Percentiles rank a stretch among this genome's conserved stretches.
phyloP scores from a whole-genome alignment of 2,797 vertebrate genomes.

The Mus caroli region DNA sequence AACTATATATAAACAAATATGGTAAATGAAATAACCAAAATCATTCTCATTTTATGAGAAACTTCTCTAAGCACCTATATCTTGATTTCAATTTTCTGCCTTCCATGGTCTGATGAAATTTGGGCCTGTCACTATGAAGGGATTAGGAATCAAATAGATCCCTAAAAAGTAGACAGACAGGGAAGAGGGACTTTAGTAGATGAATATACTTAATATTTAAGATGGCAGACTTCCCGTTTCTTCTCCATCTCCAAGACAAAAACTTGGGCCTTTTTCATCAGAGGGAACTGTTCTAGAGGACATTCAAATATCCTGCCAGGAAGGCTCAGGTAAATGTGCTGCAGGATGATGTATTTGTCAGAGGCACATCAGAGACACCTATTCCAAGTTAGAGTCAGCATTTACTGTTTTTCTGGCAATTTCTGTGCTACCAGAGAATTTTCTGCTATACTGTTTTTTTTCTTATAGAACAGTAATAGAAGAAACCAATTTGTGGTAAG shows the following conservation, averaged over 20 bases:
- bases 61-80: neutral
- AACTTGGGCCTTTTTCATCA: neutral
- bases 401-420: neutral
- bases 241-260: neutral
- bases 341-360: neutral
- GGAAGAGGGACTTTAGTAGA: neutral
- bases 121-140: neutral
- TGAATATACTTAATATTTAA: neutral
- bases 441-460: neutral
- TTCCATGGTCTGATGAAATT: neutral
- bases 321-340: neutral
- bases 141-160: neutral
- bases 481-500: neutral
- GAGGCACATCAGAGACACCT: neutral
- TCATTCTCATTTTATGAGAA: slow-evolving; percentile 18
- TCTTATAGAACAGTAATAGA: slow-evolving; percentile 10
- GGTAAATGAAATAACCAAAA: slow-evolving; percentile 45
- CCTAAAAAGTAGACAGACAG: neutral
- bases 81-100: slow-evolving; percentile 28
- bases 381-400: neutral
- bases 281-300: neutral
- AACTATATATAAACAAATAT: neutral
- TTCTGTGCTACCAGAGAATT: neutral
- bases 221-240: neutral
- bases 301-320: neutral